Conservation (phyloP, 2,888 invertebrate genomes). For the Panorpa germanica region DNA sequence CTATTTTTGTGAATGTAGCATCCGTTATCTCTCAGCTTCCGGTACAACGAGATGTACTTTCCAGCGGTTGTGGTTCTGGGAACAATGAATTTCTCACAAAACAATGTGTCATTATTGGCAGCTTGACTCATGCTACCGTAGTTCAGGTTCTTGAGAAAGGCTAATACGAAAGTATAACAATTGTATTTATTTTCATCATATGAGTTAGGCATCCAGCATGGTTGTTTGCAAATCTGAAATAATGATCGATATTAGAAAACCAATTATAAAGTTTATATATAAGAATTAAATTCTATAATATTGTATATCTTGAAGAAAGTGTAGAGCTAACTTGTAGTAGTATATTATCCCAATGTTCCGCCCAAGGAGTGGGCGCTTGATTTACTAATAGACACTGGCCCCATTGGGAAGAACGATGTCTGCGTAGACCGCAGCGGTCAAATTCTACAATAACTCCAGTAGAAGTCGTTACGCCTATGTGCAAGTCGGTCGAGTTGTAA, state of each 20-base stretch:
- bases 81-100: conserved; percentile 67
- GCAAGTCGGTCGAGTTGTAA: conserved; percentile 64
- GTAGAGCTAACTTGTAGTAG: conserved; percentile 32
- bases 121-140: conserved; percentile 51
- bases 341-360: conserved; percentile 49
- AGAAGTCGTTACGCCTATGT: conserved; percentile 79
- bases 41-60: conserved; percentile 67
- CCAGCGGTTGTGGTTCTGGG: conserved; percentile 66
- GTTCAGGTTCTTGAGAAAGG: conserved; percentile 53
- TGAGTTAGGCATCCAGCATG: conserved; percentile 43
- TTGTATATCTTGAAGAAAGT: neutral
- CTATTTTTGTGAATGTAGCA: conserved; percentile 34
- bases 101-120: conserved; percentile 42
- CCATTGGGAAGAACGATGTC: conserved; percentile 40
- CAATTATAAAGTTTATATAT: conserved; percentile 9
- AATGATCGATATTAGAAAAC: conserved; percentile 3
- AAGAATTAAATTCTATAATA: conserved; percentile 1
- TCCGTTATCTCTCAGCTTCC: conserved; percentile 39
- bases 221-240: conserved; percentile 30
- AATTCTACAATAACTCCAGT: conserved; percentile 65
- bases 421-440: conserved; percentile 54
- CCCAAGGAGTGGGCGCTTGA: conserved; percentile 41
- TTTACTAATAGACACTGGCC: conserved; percentile 50
- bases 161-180: conserved; percentile 72
- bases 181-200: conserved; percentile 64